A percentile compares a stretch with the other conserved stretches of the same genome.
Conservation (phyloP, 64 coral and sea anemone genomes). For the Dendronephthya gigantea region DNA sequence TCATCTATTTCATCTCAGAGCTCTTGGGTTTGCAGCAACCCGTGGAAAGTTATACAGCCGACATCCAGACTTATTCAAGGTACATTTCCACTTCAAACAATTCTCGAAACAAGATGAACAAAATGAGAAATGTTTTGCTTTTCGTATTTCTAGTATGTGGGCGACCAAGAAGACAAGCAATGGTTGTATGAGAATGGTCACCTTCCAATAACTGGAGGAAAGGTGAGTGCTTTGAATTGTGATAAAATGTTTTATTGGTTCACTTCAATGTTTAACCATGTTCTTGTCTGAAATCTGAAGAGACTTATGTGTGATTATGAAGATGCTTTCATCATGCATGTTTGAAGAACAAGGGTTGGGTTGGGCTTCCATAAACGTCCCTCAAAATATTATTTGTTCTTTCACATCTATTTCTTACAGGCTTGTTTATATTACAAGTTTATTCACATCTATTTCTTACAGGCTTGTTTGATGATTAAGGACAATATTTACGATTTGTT, state of each 20-base stretch:
- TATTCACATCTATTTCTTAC: background rate
- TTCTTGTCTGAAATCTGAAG: no score
- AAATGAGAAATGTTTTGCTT: background rate
- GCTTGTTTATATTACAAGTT: background rate
- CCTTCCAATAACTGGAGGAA: conserved; percentile 93
- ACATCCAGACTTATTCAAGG: conserved; percentile 95
- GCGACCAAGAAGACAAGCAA: conserved; percentile 94
- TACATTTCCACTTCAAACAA: no score
- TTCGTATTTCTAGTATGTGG: conserved; percentile 71
- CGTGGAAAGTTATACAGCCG: conserved; percentile 96
- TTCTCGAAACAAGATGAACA: no score
- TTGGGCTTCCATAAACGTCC: no score
- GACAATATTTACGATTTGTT: conserved; percentile 57
- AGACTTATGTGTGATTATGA: no score
- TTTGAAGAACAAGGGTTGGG: no score
- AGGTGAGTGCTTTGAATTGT: conserved; percentile 25
- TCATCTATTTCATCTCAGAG: conserved; percentile 48
- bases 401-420: no score
- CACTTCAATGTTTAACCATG: no score
- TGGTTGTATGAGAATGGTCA: conserved; percentile 92
- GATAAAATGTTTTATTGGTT: no score
- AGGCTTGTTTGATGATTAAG: conserved; percentile 97
- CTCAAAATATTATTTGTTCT: no score
- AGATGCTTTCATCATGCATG: no score
- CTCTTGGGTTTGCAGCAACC: conserved; percentile 92